Base-by-base conservation (phyloP, 2,888 invertebrate species). In the Tanypteryx hageni region DNA sequence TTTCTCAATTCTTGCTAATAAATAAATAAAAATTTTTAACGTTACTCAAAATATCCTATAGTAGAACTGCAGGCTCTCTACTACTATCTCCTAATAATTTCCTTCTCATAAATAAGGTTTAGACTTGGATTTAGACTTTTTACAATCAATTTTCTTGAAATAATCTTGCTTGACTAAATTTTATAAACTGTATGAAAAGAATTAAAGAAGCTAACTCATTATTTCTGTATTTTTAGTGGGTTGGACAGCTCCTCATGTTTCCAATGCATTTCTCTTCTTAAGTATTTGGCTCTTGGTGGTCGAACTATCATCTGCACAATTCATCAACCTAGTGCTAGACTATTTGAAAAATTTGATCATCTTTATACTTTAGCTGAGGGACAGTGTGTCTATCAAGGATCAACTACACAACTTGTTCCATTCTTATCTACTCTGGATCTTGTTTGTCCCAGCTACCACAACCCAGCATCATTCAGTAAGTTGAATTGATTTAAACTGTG, bases 281-380 rank as follows among this genome's bases (percentile, higher is more conserved):
- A 99, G 96, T 97, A 97, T 85, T 95, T 99, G 93, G 98, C 99
- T 0, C 96, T 97, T 58, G 98, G 98, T 9, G 99, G 99, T 14
- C 96, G 99, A 93, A 99, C 99, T 0, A 98, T 99, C 94, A 98
- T 99, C 94, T 99, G 99, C 94, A 99, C 99, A 57, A 98, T 98
- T 92, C 99, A 99, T 95, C 99, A 99, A 95, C 99, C 99, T 0
- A 99, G 98, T n/a, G 99, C 99, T 31, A 97, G 99, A 94, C 95
- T 99, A 93, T 99, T 99, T 94, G 99, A 99, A 95, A 99, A 98
- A 98, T 99, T 99, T 94, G 99, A 99, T 94, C 97, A 99, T 95
- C 95, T 99, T 93, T 99, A 99, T 95, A 98, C 99, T 8, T 95
- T 99, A 93, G 98, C 99, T 22, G 98, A 99, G 94, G 99, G 99